Conservation (phyloP, 2,888 invertebrate genomes). For the Neuroscelio doddi region DNA sequence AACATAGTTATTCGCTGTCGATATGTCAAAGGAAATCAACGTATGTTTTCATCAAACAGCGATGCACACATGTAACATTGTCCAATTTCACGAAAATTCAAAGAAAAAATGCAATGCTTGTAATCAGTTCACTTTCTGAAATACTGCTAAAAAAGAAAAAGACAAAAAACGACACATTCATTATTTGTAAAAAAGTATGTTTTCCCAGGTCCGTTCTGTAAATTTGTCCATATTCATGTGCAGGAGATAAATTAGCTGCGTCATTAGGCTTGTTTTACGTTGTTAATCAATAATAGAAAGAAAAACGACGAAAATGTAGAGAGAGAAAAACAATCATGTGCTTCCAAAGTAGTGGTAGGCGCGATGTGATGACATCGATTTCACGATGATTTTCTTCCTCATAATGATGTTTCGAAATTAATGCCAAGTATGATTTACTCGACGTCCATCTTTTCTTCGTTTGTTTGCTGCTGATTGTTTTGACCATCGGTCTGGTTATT, state of each 20-base stretch:
- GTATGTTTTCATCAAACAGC: conserved; percentile 1
- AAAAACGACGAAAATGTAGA: conserved; percentile 11
- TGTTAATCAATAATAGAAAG: conserved; percentile 17
- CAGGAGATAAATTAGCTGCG: conserved; percentile 8
- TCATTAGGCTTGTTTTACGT: conserved; percentile 18
- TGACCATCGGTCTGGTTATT: conserved; percentile 59
- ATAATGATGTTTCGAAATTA: conserved; percentile 9
- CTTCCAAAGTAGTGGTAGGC: conserved; percentile 11
- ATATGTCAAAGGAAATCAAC: not conserved
- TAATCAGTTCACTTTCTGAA: too few relatives aligned
- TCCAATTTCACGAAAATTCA: too few relatives aligned
- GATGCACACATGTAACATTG: conserved; percentile 1
- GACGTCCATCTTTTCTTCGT: conserved; percentile 72
- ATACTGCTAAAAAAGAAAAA: too few relatives aligned
- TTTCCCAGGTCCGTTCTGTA: too few relatives aligned
- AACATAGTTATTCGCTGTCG: too few relatives aligned
- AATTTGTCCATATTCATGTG: conserved; percentile 5
- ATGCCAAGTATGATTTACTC: conserved; percentile 50
- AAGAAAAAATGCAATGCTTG: too few relatives aligned
- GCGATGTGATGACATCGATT: conserved; percentile 16
- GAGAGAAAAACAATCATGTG: conserved; percentile 8
- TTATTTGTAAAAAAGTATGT: too few relatives aligned
- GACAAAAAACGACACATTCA: too few relatives aligned
- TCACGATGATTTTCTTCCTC: conserved; percentile 20
- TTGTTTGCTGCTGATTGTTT: conserved; percentile 50